Percentiles rank a stretch among this genome's conserved stretches.
These are phyloP conservation scores for Andrena bicolor DNA, from an alignment of 2,888 invertebrate genomes.

Conservation along the genomic window DNA sequence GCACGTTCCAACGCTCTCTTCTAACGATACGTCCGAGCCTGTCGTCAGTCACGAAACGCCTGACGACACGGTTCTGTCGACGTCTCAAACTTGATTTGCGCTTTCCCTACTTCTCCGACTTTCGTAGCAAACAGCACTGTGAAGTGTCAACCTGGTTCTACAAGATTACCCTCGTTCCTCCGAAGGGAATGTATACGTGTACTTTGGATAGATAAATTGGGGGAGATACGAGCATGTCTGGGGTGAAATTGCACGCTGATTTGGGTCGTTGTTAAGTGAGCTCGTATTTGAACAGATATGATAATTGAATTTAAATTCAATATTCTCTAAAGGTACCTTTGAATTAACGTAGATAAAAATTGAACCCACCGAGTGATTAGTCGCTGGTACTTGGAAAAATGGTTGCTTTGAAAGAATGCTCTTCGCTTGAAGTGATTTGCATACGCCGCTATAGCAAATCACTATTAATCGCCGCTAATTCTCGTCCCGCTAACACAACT, in stretches of 20 bases:
- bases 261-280: too few species aligned
- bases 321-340: not conserved
- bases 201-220: constrained; percentile 4
- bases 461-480: constrained; percentile 11
- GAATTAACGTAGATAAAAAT: not conserved
- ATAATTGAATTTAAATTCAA: not conserved
- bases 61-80: constrained; percentile 11
- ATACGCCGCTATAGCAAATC: constrained; percentile 7
- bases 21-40: not conserved
- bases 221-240: not conserved
- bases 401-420: not conserved
- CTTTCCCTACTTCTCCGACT: constrained; percentile 58
- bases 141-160: constrained; percentile 71
- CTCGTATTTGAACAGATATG: too few species aligned
- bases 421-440: constrained; percentile 28
- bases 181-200: constrained; percentile 3
- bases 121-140: constrained; percentile 38
- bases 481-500: constrained; percentile 33
- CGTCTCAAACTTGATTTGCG: constrained; percentile 36
- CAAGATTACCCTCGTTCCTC: constrained; percentile 61
- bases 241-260: not conserved
- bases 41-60: not conserved
- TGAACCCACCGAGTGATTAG: not conserved
- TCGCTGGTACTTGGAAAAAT: not conserved
- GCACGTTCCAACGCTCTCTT: constrained; percentile 5